These are phyloP conservation scores for Panthera uncia DNA, from an alignment of 2,113 vertebrate species.

Conservation along the genomic window DNA sequence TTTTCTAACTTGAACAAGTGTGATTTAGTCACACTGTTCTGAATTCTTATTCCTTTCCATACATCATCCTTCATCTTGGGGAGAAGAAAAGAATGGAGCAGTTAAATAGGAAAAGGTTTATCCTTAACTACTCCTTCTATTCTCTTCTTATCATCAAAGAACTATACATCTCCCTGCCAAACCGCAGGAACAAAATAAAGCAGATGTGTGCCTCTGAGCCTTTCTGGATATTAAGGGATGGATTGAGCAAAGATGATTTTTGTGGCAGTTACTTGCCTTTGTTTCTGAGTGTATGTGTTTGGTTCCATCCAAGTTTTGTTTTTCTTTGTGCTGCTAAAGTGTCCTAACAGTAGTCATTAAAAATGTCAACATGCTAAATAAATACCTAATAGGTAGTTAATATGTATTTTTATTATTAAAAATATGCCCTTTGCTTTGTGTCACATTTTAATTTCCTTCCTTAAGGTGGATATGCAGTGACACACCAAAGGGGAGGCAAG, in stretches of 20 bases:
- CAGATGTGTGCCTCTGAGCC: background rate
- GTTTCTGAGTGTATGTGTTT: slow-evolving; percentile 16
- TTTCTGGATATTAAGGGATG: background rate
- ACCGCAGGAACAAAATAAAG: slow-evolving; percentile 4
- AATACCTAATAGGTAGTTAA: background rate
- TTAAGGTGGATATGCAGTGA: background rate
- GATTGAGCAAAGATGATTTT: slow-evolving; percentile 17
- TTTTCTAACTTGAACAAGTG: slow-evolving; percentile 78
- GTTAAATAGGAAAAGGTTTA: slow-evolving; percentile 70
- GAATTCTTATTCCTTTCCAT: slow-evolving; percentile 74
- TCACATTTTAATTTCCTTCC: background rate
- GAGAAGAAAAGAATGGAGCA: slow-evolving; percentile 69
- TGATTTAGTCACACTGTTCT: slow-evolving; percentile 80
- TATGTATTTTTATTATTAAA: background rate
- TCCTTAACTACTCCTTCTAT: slow-evolving; percentile 67
- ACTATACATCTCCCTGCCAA: slow-evolving; percentile 13
- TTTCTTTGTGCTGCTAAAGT: background rate
- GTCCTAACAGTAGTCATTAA: background rate
- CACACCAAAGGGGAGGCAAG: background rate
- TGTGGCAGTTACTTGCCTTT: slow-evolving; percentile 14
- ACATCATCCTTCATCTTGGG: slow-evolving; percentile 38
- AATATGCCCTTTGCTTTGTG: background rate
- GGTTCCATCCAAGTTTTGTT: background rate
- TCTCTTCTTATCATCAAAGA: slow-evolving; percentile 62
- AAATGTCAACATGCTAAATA: background rate